phyloP scores from a whole-genome alignment of 2,888 invertebrate genomes.

The Cryptophagus acutangulus region DNA sequence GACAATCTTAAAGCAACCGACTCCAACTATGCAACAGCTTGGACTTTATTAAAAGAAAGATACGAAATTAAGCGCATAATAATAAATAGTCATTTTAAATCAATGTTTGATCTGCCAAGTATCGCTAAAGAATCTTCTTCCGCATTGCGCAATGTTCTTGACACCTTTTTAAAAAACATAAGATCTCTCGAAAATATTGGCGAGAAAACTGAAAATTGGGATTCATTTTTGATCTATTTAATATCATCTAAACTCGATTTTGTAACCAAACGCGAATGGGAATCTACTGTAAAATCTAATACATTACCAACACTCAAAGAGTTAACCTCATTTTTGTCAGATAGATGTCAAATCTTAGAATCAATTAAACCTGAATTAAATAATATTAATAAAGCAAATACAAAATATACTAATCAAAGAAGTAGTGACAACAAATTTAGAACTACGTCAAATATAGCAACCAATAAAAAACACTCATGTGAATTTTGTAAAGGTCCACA shows the following conservation, averaged over 20 bases:
- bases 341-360: conserved; percentile 17
- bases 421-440: too few relatives aligned
- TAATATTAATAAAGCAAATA: too few relatives aligned
- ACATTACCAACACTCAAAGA: conserved; percentile 12
- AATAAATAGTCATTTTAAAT: conserved; percentile 23
- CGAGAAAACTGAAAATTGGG: conserved; percentile 13
- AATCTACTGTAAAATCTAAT: conserved; percentile 5
- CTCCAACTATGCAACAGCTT: conserved; percentile 22
- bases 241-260: conserved; percentile 13
- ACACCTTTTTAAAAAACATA: conserved; percentile 15
- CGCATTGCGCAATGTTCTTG: conserved; percentile 17
- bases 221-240: conserved; percentile 17
- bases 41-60: conserved; percentile 21
- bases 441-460: not conserved
- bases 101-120: conserved; percentile 19
- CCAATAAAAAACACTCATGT: conserved; percentile 8
- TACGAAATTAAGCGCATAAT: conserved; percentile 23
- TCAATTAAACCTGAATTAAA: too few relatives aligned
- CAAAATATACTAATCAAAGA: too few relatives aligned
- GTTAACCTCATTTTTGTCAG: conserved; percentile 15
- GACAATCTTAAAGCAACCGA: conserved; percentile 17
- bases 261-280: conserved; percentile 13
- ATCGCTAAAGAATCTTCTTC: conserved; percentile 14
- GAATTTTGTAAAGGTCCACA: conserved; percentile 17
- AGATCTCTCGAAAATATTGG: conserved; percentile 15